Base-by-base conservation (phyloP, 1,140 invertebrate genomes). In the Melipona quadrifasciata region DNA sequence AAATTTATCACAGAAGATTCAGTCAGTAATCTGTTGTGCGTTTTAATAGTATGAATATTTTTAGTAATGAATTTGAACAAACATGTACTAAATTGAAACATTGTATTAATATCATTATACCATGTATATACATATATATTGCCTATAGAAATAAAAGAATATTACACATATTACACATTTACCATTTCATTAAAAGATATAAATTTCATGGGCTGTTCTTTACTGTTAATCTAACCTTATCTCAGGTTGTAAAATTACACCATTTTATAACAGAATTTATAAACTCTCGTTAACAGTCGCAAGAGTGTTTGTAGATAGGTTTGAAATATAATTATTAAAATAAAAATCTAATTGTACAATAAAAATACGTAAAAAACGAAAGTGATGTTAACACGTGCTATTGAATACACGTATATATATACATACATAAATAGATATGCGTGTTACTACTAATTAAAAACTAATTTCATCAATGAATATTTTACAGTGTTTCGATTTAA, bases 11-110 rank as follows among this genome's bases (percentile, higher is more conserved):
- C 3, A 12, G 19, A 0, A 21, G 0, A 0, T 3, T 3, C 17
- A 4, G 19, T 10, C 0, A 1, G 11, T 47, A 2, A 1, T 12
- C 0, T 5, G 1, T 1, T 31, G 24, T 5, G 2, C 4, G 1
- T 0, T 2, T 34, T 11, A 19, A 1, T 34, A 10, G 31, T 21
- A 11, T 67, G n/a, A 65, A 19, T 11, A 39, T 55, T n/a, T n/a
- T 3, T 53, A 39, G 1, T 14, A n/a, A 79, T 11, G 21, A 0
- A 19, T 19, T 55, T 67, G 5, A 16, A 79, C 0, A 34, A n/a
- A n/a, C 0, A 6, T 0, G 1, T n/a, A 1, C 2, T 39, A 0
- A 11, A 0, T 17, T n/a, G 21, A 12, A 79, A 68, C 77, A 79
- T 79, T 6, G 68, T 47, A 0, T 8, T 47, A 47, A 47, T 47